These are phyloP conservation scores for Augochlorella aurata DNA, from an alignment of 2,888 invertebrate species.

Conservation along the genomic window DNA sequence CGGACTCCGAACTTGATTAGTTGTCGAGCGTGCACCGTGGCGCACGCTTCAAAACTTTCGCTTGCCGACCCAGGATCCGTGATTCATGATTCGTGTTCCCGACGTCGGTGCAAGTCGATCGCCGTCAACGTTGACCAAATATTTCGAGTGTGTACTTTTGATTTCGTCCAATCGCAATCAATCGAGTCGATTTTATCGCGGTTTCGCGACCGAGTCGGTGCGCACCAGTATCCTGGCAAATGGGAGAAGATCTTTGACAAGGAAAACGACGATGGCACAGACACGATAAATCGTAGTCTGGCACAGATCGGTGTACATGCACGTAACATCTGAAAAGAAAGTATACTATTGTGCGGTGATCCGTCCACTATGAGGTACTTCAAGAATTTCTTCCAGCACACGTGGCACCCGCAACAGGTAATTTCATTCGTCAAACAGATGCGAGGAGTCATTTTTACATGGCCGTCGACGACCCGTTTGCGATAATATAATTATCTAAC, in stretches of 20 bases:
- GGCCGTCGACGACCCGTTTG: too few relatives aligned
- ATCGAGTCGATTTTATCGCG: not conserved
- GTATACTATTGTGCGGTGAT: constrained; percentile 34
- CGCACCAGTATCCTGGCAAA: not conserved
- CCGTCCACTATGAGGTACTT: constrained; percentile 74
- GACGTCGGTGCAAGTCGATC: not conserved
- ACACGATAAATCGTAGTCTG: too few relatives aligned
- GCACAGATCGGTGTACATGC: not conserved
- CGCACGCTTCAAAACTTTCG: constrained; percentile 50
- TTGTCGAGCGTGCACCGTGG: constrained; percentile 50
- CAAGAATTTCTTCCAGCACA: constrained; percentile 78
- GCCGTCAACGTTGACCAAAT: not conserved
- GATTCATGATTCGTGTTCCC: too few relatives aligned
- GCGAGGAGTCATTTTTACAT: too few relatives aligned
- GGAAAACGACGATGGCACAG: not conserved
- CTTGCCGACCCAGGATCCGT: constrained; percentile 3
- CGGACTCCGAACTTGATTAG: constrained; percentile 51
- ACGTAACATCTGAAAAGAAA: too few relatives aligned
- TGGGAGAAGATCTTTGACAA: not conserved
- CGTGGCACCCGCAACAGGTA: constrained; percentile 80
- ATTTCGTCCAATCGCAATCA: not conserved
- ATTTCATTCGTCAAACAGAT: constrained; percentile 2
- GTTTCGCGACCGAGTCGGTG: not conserved
- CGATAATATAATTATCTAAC: too few relatives aligned
- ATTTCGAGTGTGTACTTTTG: not conserved